Conservation (phyloP, 2,113 vertebrate genomes). For the Hipposideros armiger region DNA sequence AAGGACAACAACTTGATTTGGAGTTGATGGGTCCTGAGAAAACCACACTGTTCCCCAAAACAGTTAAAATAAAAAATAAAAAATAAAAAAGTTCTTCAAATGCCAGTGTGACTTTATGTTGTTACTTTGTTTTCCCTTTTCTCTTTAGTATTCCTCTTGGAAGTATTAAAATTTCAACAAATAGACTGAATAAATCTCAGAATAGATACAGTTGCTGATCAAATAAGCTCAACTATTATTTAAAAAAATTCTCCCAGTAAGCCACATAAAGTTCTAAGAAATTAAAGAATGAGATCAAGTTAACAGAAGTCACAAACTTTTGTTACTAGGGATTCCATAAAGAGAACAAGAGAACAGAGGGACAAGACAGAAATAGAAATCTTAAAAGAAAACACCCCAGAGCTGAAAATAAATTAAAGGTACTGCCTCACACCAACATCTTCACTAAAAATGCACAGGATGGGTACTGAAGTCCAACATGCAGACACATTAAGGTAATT, state of each 20-base stretch:
- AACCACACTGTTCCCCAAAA: too few relatives aligned
- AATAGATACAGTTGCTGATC: not conserved
- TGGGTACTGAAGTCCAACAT: not conserved
- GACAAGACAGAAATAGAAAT: not conserved
- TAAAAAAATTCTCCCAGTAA: not conserved
- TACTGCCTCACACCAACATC: not conserved
- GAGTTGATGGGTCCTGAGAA: too few relatives aligned
- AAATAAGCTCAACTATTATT: not conserved
- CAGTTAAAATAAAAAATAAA: not conserved
- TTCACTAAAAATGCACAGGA: not conserved
- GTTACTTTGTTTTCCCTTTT: not conserved
- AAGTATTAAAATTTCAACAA: conserved; percentile 43
- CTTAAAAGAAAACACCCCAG: conserved; percentile 14
- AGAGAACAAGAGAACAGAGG: not conserved
- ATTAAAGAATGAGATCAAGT: not conserved
- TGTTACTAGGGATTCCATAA: not conserved
- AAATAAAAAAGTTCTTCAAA: conserved; percentile 38
- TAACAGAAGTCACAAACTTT: not conserved
- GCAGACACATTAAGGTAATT: not conserved
- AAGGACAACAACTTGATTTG: too few relatives aligned
- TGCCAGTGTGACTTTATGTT: not conserved
- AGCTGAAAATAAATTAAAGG: not conserved
- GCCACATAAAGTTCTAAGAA: not conserved
- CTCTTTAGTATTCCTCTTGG: not conserved
- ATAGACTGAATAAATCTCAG: not conserved